A percentile compares a stretch with the other conserved stretches of the same genome.
These are phyloP conservation scores for Lemur catta DNA, from an alignment of 2,797 vertebrate genomes.

Conservation along the genomic window DNA sequence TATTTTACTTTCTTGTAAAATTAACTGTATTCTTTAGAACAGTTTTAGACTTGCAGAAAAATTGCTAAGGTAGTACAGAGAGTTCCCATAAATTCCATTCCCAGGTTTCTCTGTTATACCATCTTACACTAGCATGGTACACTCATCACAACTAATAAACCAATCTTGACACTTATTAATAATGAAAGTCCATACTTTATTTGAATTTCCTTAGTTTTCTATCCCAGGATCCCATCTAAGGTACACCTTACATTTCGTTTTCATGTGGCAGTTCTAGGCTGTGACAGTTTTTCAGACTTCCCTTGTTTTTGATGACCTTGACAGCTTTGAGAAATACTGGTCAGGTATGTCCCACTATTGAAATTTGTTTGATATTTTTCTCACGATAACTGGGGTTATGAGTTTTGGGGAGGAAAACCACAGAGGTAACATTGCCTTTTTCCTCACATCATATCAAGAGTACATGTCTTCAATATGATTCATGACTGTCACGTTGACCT, in stretches of 20 bases:
- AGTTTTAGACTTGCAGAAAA: not conserved
- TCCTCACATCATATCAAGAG: not conserved
- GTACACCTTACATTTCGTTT: not conserved
- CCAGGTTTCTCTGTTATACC: not conserved
- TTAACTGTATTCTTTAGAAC: not conserved
- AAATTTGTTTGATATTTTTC: not conserved
- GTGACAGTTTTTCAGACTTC: not conserved
- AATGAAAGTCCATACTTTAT: not conserved
- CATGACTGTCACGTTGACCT: not conserved
- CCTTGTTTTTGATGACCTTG: not conserved
- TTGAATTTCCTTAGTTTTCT: not conserved
- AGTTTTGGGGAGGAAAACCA: not conserved
- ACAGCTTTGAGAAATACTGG: not conserved
- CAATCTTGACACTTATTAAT: not conserved
- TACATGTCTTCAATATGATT: not conserved
- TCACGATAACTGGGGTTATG: not conserved
- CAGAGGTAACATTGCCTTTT: not conserved
- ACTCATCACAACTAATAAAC: not conserved
- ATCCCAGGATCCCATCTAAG: not conserved
- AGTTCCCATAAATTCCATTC: not conserved
- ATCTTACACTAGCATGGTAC: not conserved
- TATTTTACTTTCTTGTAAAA: not conserved
- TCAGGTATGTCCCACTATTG: not conserved
- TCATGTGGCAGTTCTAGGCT: not conserved
- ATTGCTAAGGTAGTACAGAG: not conserved